Percentiles rank a stretch among this genome's conserved stretches.
These are phyloP conservation scores for Thunnus maccoyii DNA, from an alignment of 2,113 vertebrate genomes.

Conservation along the genomic window DNA sequence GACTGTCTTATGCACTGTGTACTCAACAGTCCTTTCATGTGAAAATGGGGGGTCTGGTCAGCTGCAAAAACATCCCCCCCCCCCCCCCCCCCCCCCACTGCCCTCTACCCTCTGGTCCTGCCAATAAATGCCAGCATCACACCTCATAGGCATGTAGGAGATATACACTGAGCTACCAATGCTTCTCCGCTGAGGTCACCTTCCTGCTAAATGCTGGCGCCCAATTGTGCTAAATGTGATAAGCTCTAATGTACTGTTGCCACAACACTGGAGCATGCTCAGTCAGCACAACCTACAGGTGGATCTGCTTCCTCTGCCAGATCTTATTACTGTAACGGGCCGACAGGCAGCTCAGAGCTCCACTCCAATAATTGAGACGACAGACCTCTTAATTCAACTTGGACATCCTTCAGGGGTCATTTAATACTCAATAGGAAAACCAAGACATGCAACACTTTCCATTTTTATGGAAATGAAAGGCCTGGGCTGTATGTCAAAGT, in stretches of 20 bases:
- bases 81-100: background rate
- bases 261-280: conserved; percentile 64
- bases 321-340: conserved; percentile 71
- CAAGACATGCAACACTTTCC: conserved; percentile 68
- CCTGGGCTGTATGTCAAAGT: conserved; percentile 58
- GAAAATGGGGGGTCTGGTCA: conserved; percentile 83
- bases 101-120: conserved; percentile 62
- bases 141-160: conserved; percentile 65
- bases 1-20: conserved; percentile 68
- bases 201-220: conserved; percentile 76
- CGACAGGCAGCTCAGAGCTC: conserved; percentile 49
- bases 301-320: conserved; percentile 75
- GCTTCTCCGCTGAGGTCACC: conserved; percentile 74
- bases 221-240: conserved; percentile 71
- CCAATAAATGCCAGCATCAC: conserved; percentile 83
- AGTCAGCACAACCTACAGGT: conserved; percentile 79
- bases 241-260: conserved; percentile 71
- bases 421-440: conserved; percentile 70
- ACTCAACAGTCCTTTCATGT: conserved; percentile 80
- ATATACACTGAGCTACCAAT: conserved; percentile 42
- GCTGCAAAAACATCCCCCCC: conserved; percentile 83
- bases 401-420: conserved; percentile 76
- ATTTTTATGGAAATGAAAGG: conserved; percentile 64
- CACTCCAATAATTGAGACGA: conserved; percentile 69
- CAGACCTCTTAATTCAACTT: conserved; percentile 77